Evolutionary conservation across 2,888 invertebrate species (phyloP).

Genomic region (Nebria salina): DNA sequence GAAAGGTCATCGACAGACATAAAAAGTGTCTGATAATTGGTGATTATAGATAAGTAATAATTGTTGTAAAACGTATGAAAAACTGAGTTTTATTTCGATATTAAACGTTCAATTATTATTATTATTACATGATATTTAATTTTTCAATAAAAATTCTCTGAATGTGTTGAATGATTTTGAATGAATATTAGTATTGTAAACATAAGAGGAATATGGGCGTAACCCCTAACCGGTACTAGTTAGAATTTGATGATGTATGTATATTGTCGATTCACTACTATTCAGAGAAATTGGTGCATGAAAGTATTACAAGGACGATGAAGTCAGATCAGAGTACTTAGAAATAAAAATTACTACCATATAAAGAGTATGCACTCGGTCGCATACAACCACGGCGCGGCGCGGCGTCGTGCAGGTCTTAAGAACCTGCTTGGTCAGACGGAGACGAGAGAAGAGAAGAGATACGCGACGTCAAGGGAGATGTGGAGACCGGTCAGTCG

Average conservation of each 20-base stretch:
- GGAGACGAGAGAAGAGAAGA: not conserved
- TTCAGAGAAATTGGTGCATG: slow-evolving; percentile 25
- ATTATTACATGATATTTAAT: too few species aligned
- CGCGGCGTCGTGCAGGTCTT: slow-evolving; percentile 4
- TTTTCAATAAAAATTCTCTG: too few species aligned
- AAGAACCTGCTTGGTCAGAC: slow-evolving; percentile 32
- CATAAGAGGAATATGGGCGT: too few species aligned
- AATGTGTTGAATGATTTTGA: too few species aligned
- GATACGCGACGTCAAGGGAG: not conserved
- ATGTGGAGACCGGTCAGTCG: slow-evolving; percentile 2
- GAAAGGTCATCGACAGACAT: too few species aligned
- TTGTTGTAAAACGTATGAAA: too few species aligned
- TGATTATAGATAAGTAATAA: too few species aligned
- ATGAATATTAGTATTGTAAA: too few species aligned
- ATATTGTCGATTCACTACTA: slow-evolving; percentile 13
- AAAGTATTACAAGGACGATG: slow-evolving; percentile 49
- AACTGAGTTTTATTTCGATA: too few species aligned
- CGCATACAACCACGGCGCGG: slow-evolving; percentile 6
- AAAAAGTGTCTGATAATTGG: too few species aligned
- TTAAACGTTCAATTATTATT: too few species aligned
- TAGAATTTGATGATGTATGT: not conserved
- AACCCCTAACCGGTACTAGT: too few species aligned
- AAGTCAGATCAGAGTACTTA: slow-evolving; percentile 44
- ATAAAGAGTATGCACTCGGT: slow-evolving; percentile 33
- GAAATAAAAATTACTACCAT: slow-evolving; percentile 47